These are phyloP conservation scores for Aradus depressus DNA, from an alignment of 2,888 invertebrate genomes.

Conservation along the genomic window DNA sequence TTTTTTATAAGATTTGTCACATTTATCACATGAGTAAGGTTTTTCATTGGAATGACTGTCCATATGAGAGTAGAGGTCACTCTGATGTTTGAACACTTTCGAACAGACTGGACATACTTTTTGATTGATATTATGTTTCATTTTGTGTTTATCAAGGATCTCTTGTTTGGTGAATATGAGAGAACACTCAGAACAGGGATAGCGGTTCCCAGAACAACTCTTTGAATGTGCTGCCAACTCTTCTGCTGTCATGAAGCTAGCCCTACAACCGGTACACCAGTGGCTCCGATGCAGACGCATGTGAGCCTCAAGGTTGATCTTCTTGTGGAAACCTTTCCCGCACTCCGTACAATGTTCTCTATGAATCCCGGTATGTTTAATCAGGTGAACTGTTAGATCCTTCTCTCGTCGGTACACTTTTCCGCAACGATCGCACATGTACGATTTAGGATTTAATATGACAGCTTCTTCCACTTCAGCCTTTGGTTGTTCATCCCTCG, in stretches of 20 bases:
- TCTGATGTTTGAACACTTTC: conserved; percentile 12
- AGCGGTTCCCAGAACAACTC: conserved; percentile 3
- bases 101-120: conserved; percentile 2
- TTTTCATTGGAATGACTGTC: conserved; percentile 15
- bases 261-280: conserved; percentile 5
- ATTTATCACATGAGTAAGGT: conserved; percentile 6
- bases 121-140: not conserved
- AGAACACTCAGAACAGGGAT: conserved; percentile 29
- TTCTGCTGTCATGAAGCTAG: not conserved
- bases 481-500: too few species aligned
- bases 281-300: conserved; percentile 29
- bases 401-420: conserved; percentile 6
- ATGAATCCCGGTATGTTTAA: conserved; percentile 30
- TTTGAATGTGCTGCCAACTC: conserved; percentile 1
- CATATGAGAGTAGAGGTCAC: conserved; percentile 8
- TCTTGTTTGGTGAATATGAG: conserved; percentile 13
- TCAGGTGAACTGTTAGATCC: conserved; percentile 25
- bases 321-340: conserved; percentile 30
- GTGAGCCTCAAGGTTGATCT: conserved; percentile 30
- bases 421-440: conserved; percentile 16
- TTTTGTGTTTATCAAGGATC: conserved; percentile 16
- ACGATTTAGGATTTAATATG: not conserved
- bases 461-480: too few species aligned
- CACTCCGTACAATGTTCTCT: conserved; percentile 30
- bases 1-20: conserved; percentile 11